Conservation (phyloP, 2,797 vertebrate genomes). For the Chrysocyon brachyurus region DNA sequence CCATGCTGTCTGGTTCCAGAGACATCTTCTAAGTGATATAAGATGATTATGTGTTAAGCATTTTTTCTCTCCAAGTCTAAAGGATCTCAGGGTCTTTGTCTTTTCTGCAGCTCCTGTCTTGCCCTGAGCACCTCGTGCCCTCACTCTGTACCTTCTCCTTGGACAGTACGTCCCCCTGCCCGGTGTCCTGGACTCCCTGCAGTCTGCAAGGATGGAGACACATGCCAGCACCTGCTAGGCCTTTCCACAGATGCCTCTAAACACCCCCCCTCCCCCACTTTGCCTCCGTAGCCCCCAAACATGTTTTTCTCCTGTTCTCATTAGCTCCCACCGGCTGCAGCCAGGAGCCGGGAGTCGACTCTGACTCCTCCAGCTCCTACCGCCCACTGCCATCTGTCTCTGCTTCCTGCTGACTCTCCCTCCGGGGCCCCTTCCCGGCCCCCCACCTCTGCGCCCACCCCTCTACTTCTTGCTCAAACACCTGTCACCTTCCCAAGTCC, state of each 20-base stretch:
- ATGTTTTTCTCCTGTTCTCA: not conserved
- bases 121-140: not conserved
- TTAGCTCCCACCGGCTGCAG: not conserved
- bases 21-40: not conserved
- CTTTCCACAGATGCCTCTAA: not conserved
- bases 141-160: not conserved
- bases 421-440: not conserved
- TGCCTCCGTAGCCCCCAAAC: not conserved
- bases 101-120: not conserved
- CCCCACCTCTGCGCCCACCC: not conserved
- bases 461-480: conserved; percentile 38
- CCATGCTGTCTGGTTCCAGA: not conserved
- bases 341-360: not conserved
- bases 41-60: not conserved
- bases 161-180: too few species aligned
- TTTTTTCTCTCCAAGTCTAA: not conserved
- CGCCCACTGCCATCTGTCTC: not conserved
- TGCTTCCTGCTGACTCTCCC: not conserved
- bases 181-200: not conserved
- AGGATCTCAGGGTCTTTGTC: not conserved
- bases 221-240: not conserved
- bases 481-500: conserved; percentile 63
- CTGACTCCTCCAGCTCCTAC: not conserved
- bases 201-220: not conserved
- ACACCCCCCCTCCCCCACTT: not conserved